Evolutionary conservation across 2,113 vertebrate genomes (phyloP).

Genomic region (Xiphias gladius): DNA sequence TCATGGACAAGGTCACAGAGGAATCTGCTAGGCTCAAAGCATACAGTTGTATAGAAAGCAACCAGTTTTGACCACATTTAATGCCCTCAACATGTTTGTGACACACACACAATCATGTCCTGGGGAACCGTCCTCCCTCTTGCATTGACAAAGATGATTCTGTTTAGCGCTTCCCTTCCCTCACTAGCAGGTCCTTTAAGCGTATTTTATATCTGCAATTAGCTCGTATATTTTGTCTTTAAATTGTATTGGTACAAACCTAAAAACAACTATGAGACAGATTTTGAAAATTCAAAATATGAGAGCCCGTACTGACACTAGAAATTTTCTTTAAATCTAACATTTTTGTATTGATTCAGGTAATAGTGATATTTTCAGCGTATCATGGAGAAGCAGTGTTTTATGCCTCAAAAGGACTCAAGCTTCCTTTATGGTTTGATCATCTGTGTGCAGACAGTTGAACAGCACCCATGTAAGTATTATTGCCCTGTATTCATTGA

Average conservation of each 20-base stretch:
- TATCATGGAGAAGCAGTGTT: background rate
- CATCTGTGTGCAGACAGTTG: background rate
- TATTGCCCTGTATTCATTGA: background rate
- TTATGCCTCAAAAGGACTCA: background rate
- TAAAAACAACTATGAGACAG: background rate
- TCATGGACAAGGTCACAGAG: slow-evolving; percentile 75
- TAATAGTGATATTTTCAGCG: background rate
- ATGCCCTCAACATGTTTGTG: background rate
- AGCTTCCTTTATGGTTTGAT: background rate
- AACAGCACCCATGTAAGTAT: background rate
- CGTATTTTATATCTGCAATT: background rate
- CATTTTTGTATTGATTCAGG: background rate
- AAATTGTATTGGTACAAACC: background rate
- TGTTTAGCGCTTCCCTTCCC: background rate
- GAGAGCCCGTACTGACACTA: background rate
- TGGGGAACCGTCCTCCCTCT: background rate
- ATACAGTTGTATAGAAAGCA: slow-evolving; percentile 44
- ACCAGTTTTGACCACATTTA: background rate
- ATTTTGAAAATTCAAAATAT: too few relatives aligned
- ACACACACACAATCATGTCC: background rate
- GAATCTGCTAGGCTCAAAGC: slow-evolving; percentile 56
- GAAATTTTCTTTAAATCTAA: too few relatives aligned
- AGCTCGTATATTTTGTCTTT: background rate
- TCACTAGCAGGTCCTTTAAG: background rate
- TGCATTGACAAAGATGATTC: background rate